phyloP scores from a whole-genome alignment of 1,140 invertebrate species.

The Himalopsyche phryganea region DNA sequence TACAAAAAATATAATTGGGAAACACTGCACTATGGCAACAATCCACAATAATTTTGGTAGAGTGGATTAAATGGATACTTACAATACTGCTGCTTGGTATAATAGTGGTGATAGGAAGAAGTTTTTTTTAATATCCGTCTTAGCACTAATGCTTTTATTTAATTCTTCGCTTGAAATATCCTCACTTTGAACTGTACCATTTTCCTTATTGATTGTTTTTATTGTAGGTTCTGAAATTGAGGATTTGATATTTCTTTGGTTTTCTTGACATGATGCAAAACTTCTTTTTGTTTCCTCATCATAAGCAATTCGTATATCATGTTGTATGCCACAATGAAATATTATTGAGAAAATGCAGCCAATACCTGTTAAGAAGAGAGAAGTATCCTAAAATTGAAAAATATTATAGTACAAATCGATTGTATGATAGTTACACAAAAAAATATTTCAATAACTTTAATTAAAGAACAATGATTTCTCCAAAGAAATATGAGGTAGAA shows the following conservation, averaged over 20 bases:
- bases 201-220: no score
- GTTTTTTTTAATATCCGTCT: conserved; percentile 32
- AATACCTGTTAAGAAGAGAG: conserved; percentile 52
- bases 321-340: conserved; percentile 50
- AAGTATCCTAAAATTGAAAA: conserved; percentile 52
- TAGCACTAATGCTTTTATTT: background rate
- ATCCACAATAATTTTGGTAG: no score
- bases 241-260: background rate
- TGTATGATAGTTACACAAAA: background rate
- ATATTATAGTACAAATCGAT: background rate
- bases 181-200: no score
- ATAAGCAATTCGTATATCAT: conserved; percentile 29
- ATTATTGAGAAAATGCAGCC: conserved; percentile 47
- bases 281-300: conserved; percentile 11
- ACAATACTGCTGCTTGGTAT: conserved; percentile 57
- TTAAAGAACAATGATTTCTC: no score
- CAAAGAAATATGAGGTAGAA: no score
- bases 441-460: background rate
- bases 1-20: no score
- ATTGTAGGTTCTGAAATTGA: no score
- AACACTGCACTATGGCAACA: no score
- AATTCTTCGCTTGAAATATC: no score
- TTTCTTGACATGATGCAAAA: conserved; percentile 31
- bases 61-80: no score
- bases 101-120: conserved; percentile 53